Evolutionary conservation across 2,113 vertebrate species (phyloP).

Genomic region (Mobula birostris): DNA sequence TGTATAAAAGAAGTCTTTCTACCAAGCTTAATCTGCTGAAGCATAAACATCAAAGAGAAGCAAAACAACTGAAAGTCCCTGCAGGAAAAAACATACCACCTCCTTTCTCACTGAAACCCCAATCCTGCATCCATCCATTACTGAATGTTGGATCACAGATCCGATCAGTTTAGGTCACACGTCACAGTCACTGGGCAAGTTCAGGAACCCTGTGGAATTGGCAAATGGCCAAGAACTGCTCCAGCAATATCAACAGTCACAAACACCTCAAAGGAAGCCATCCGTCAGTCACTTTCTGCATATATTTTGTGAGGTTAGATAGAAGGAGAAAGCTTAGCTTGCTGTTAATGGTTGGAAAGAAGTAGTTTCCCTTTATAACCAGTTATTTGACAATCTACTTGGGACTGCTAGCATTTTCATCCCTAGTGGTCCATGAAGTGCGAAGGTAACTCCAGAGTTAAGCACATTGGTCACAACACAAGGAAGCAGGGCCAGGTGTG

Average conservation of each 20-base stretch:
- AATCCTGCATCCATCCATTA: background rate
- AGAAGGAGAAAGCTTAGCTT: background rate
- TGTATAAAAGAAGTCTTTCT: background rate
- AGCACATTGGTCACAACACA: too few relatives aligned
- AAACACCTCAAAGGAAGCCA: background rate
- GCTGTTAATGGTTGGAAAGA: background rate
- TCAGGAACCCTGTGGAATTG: background rate
- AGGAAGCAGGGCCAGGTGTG: too few relatives aligned
- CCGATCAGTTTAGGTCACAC: background rate
- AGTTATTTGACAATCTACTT: too few relatives aligned
- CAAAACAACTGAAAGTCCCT: background rate
- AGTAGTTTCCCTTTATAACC: too few relatives aligned
- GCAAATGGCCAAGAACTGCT: background rate
- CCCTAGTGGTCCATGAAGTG: too few relatives aligned
- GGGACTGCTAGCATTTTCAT: too few relatives aligned
- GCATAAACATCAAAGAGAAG: background rate
- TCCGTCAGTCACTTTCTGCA: background rate
- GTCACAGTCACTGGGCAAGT: background rate
- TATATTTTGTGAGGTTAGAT: background rate
- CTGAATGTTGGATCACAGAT: background rate
- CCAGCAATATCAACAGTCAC: background rate
- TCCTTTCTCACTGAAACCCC: background rate
- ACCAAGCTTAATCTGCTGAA: background rate
- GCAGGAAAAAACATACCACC: too few relatives aligned
- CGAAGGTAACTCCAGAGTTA: too few relatives aligned